These are phyloP conservation scores for Meiosimyza platycephala DNA, from an alignment of 2,888 invertebrate species.

Conservation along the genomic window DNA sequence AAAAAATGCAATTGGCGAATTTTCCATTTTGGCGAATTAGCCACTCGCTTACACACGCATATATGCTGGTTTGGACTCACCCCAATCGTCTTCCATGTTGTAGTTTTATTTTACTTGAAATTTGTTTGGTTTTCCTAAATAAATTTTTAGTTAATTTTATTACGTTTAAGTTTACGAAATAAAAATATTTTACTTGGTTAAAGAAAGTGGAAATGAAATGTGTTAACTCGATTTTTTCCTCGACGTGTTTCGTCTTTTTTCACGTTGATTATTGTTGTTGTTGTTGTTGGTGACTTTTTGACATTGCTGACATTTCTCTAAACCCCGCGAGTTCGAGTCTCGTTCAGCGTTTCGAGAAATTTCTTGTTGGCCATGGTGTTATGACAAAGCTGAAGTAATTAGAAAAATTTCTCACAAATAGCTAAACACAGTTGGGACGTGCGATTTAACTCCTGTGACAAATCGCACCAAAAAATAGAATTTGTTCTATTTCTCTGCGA, in stretches of 20 bases:
- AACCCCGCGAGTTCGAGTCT: neutral
- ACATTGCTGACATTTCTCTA: slow-evolving; percentile 13
- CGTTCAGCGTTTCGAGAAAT: neutral
- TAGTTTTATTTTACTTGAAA: slow-evolving; percentile 29
- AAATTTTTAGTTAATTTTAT: slow-evolving; percentile 6
- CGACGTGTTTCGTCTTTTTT: slow-evolving; percentile 17
- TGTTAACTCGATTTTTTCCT: slow-evolving; percentile 32
- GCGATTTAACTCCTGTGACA: too few species aligned
- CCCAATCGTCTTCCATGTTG: slow-evolving; percentile 79
- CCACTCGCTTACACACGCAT: neutral
- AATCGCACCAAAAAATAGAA: too few species aligned
- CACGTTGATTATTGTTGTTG: slow-evolving; percentile 30
- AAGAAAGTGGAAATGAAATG: slow-evolving; percentile 36
- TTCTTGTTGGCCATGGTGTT: too few species aligned
- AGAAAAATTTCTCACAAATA: too few species aligned
- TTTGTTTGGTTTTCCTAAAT: slow-evolving; percentile 31
- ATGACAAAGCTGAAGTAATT: too few species aligned
- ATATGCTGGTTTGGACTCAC: slow-evolving; percentile 66
- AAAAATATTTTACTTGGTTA: slow-evolving; percentile 33
- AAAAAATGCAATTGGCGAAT: neutral
- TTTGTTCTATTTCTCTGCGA: too few species aligned
- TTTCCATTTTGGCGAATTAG: neutral
- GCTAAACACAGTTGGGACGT: too few species aligned
- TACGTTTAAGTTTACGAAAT: slow-evolving; percentile 9
- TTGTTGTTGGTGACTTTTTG: slow-evolving; percentile 16